phyloP scores from a whole-genome alignment of 35 echinoderm and acorn worm genomes.

The Patiria miniata region DNA sequence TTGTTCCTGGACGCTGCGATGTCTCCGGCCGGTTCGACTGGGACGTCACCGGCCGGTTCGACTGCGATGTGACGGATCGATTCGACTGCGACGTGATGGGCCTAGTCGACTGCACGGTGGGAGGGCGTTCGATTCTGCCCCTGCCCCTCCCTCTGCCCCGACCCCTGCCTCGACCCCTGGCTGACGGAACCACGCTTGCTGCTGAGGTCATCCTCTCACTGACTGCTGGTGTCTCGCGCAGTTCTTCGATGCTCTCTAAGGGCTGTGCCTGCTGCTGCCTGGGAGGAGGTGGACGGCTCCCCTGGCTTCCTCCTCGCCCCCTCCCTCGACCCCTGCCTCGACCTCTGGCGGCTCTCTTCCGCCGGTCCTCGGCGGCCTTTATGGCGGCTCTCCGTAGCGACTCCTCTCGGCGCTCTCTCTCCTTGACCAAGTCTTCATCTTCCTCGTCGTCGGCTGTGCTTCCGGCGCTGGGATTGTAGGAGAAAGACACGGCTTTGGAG shows the following conservation, averaged over 20 bases:
- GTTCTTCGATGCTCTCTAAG: neutral
- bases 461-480: neutral
- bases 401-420: conserved; percentile 45
- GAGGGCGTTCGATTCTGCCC: neutral
- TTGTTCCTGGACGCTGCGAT: conserved; percentile 14
- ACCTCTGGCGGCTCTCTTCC: conserved; percentile 17
- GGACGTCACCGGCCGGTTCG: neutral
- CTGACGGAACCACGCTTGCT: neutral
- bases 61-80: neutral
- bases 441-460: conserved; percentile 32
- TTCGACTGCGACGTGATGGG: neutral
- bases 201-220: neutral
- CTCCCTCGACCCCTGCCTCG: conserved; percentile 13
- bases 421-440: conserved; percentile 50
- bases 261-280: neutral
- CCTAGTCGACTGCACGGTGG: neutral
- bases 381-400: conserved; percentile 44
- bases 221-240: neutral
- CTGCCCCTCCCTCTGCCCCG: neutral
- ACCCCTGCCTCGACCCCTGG: conserved; percentile 29
- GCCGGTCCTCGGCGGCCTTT: neutral
- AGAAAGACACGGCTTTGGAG: neutral
- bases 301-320: conserved; percentile 18
- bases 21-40: conserved; percentile 24
- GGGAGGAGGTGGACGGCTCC: neutral